Conservation (phyloP, 2,113 vertebrate species). For the Mustela lutreola region DNA sequence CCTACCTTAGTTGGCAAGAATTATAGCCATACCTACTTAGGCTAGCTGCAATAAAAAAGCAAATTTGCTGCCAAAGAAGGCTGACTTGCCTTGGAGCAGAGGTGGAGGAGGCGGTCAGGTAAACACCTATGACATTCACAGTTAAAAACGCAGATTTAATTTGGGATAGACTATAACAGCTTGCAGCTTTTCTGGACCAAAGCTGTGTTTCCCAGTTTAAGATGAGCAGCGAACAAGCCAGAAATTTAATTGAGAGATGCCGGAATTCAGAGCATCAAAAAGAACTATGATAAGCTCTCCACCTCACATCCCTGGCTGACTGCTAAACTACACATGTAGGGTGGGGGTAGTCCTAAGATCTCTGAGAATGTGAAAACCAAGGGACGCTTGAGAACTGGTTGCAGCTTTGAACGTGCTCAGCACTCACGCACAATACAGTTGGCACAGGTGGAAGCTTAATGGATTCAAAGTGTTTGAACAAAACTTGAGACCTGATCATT, state of each 20-base stretch:
- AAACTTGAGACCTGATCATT: background rate
- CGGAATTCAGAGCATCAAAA: conserved; percentile 25
- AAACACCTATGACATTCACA: background rate
- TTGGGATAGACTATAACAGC: background rate
- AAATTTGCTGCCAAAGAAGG: background rate
- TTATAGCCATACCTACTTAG: background rate
- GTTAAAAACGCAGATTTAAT: background rate
- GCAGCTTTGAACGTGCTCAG: background rate
- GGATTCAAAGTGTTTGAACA: background rate
- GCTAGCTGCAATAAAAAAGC: background rate
- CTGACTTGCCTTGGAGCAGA: background rate
- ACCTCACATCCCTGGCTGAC: background rate
- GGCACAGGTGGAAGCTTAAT: background rate
- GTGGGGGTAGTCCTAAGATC: background rate
- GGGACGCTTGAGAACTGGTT: background rate
- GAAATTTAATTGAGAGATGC: background rate
- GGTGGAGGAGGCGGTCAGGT: background rate
- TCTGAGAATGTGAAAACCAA: background rate
- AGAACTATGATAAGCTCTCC: background rate
- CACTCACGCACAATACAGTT: background rate
- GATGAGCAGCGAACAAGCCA: background rate
- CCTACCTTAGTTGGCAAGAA: background rate
- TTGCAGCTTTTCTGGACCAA: background rate
- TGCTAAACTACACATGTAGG: background rate
- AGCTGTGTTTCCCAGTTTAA: background rate